Conservation (phyloP, 2,797 vertebrate genomes). For the Phyllotis vaccarum region DNA sequence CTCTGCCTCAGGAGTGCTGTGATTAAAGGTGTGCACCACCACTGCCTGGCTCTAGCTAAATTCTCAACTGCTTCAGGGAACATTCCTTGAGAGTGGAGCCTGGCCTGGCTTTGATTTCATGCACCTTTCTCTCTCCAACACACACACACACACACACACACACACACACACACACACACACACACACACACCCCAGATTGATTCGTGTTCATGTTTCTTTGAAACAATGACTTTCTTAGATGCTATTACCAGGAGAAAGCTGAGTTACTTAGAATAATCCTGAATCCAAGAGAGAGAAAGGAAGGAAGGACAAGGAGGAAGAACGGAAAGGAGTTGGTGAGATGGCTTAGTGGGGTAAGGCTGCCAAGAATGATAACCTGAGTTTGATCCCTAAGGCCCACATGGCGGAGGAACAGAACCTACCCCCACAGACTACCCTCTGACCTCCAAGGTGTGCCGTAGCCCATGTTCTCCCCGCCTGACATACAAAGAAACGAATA, state of each 20-base stretch:
- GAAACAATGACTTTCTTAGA: neutral
- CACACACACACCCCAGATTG: too few species aligned
- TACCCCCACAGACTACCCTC: neutral
- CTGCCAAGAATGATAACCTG: neutral
- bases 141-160: neutral
- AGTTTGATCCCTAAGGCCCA: neutral
- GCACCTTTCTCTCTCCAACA: neutral
- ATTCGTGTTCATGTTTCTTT: too few species aligned
- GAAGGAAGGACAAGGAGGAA: neutral
- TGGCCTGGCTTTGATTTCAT: neutral
- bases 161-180: neutral
- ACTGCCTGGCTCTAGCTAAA: neutral
- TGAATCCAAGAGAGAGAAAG: neutral
- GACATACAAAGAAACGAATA: neutral
- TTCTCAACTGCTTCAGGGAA: neutral
- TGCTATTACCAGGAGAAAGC: conserved; percentile 9
- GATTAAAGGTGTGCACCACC: too few species aligned
- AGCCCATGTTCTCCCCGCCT: too few species aligned
- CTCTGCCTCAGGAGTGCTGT: too few species aligned
- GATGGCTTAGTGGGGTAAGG: neutral
- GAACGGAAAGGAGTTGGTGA: neutral
- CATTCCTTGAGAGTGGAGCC: conserved; percentile 13
- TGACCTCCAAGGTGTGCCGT: too few species aligned
- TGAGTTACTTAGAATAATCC: too few species aligned
- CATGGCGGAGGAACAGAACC: neutral